Evolutionary conservation across 2,113 vertebrate genomes (phyloP).

Genomic region (Cephalopholis sonnerati): DNA sequence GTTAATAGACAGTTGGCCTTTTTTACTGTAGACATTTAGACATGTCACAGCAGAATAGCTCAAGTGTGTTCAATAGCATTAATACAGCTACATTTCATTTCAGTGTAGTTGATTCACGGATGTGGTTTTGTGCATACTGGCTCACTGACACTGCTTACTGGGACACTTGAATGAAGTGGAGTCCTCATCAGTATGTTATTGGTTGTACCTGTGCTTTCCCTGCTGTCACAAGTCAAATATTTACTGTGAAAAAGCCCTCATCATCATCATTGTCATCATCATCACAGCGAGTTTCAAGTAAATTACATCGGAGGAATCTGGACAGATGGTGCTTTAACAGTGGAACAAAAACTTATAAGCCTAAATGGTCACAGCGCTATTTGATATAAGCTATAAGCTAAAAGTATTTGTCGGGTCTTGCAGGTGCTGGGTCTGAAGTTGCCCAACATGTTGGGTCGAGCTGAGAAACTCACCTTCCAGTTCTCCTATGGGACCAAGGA

Average conservation of each 20-base stretch:
- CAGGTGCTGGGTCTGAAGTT: slow-evolving; percentile 96
- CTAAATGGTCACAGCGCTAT: not conserved
- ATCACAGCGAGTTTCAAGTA: not conserved
- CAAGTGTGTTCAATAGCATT: not conserved
- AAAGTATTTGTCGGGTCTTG: not conserved
- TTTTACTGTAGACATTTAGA: not conserved
- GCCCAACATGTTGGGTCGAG: slow-evolving; percentile 93
- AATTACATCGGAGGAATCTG: not conserved
- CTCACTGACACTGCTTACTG: not conserved
- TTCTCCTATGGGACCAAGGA: slow-evolving; percentile 99
- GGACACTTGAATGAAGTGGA: not conserved
- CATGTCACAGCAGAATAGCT: not conserved
- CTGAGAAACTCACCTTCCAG: slow-evolving; percentile 97
- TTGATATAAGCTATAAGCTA: not conserved
- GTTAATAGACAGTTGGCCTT: not conserved
- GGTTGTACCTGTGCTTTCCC: not conserved
- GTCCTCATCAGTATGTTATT: too few species aligned
- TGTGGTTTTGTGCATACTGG: not conserved
- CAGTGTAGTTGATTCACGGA: not conserved
- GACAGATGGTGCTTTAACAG: not conserved
- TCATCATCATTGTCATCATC: not conserved
- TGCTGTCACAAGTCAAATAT: not conserved
- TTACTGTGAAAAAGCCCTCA: too few species aligned
- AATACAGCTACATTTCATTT: not conserved
- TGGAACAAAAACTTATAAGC: not conserved